Evolutionary conservation across 2,888 invertebrate genomes (phyloP).

Genomic region (Drosophila recens): DNA sequence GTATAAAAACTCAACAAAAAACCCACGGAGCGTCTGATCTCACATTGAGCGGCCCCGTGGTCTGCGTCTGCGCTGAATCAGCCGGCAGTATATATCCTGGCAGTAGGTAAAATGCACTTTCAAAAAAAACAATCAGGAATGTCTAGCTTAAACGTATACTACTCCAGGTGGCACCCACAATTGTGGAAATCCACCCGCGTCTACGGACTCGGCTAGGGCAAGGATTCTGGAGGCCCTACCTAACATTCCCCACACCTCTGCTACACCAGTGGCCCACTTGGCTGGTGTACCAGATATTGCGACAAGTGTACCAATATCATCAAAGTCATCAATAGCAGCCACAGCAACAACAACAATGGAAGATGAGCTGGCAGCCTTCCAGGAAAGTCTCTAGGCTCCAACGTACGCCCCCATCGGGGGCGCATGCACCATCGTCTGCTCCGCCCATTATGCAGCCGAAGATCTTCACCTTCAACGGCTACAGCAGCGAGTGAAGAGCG

Average conservation of each 20-base stretch:
- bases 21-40: not conserved
- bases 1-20: too few relatives aligned
- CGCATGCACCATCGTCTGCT: too few relatives aligned
- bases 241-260: not conserved
- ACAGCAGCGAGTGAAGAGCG: too few relatives aligned
- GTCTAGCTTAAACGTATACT: not conserved
- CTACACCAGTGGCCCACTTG: not conserved
- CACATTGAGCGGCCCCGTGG: not conserved
- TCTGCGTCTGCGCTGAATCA: not conserved
- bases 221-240: not conserved
- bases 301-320: too few relatives aligned
- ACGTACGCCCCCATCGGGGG: too few relatives aligned
- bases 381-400: too few relatives aligned
- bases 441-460: too few relatives aligned
- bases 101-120: not conserved
- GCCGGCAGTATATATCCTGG: not conserved
- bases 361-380: too few relatives aligned
- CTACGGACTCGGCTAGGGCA: not conserved
- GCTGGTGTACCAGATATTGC: not conserved
- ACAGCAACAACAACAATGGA: too few relatives aligned
- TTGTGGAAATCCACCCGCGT: not conserved
- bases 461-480: too few relatives aligned
- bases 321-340: too few relatives aligned
- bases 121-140: not conserved
- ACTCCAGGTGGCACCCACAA: conserved; percentile 1